Evolutionary conservation across 2,113 vertebrate species (phyloP).

Genomic region (Bostrychus sinensis): DNA sequence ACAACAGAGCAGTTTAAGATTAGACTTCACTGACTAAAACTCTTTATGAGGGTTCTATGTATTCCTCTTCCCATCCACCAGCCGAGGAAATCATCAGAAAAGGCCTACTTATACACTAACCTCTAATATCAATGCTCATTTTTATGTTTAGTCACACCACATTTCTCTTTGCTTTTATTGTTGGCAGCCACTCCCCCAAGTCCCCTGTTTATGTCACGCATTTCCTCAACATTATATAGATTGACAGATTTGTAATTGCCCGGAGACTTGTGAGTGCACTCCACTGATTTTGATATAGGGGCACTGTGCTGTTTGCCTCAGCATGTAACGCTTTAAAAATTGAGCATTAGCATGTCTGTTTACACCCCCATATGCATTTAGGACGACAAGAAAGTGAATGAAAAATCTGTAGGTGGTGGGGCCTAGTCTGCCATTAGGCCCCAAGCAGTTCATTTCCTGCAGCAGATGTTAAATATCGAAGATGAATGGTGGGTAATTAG

Average conservation of each 20-base stretch:
- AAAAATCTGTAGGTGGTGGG: slow-evolving; percentile 35
- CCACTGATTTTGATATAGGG: slow-evolving; percentile 30
- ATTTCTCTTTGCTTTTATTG: slow-evolving; percentile 16
- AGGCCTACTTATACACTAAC: not conserved
- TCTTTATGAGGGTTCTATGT: no score
- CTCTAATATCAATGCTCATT: not conserved
- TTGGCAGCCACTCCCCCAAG: slow-evolving; percentile 22
- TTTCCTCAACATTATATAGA: slow-evolving; percentile 59
- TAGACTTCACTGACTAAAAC: no score
- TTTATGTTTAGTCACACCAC: not conserved
- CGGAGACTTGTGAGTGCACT: slow-evolving; percentile 45
- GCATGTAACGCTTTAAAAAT: slow-evolving; percentile 40
- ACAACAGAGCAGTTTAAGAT: no score
- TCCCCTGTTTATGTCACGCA: slow-evolving; percentile 45
- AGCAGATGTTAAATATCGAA: slow-evolving; percentile 57
- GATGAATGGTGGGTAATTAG: slow-evolving; percentile 56
- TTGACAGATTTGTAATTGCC: slow-evolving; percentile 72
- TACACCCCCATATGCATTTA: slow-evolving; percentile 30
- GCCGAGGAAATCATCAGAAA: slow-evolving; percentile 3
- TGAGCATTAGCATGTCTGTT: slow-evolving; percentile 37
- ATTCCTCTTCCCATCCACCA: not conserved
- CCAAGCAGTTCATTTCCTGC: slow-evolving; percentile 39
- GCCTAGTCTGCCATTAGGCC: slow-evolving; percentile 45
- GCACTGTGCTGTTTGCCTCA: slow-evolving; percentile 19
- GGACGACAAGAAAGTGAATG: slow-evolving; percentile 49